Percentiles rank a stretch among this genome's conserved stretches.
These are phyloP conservation scores for Hemiprocne comata DNA, from an alignment of 2,113 vertebrate genomes.

Conservation along the genomic window DNA sequence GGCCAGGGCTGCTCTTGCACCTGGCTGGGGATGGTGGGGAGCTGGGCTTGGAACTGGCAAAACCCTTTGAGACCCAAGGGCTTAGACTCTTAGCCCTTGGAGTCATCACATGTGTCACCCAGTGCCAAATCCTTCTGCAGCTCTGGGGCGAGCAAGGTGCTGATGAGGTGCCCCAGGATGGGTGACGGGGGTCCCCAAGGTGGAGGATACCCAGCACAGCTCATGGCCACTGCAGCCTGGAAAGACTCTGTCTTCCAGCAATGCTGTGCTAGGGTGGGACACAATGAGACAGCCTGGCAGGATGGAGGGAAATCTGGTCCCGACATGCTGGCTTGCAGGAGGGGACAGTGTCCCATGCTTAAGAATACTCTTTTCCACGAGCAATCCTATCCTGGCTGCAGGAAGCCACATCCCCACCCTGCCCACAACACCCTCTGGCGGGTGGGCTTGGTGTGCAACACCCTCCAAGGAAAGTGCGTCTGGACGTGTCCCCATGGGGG, in stretches of 20 bases:
- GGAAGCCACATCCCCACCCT: not conserved
- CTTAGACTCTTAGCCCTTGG: not conserved
- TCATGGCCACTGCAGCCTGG: not conserved
- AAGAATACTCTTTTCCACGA: not conserved
- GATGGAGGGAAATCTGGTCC: not conserved
- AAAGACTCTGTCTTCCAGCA: not conserved
- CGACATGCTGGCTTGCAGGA: not conserved
- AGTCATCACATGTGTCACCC: not conserved
- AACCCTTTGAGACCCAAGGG: not conserved
- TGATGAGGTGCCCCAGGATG: not conserved
- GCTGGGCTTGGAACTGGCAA: not conserved
- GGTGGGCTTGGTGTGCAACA: not conserved
- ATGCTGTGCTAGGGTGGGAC: rapidly evolving
- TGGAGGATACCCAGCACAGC: rapidly evolving
- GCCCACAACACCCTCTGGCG: rapidly evolving
- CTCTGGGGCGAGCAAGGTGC: not conserved
- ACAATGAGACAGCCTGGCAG: not conserved
- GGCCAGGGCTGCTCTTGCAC: not conserved
- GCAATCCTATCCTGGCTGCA: not conserved
- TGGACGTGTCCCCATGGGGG: not conserved
- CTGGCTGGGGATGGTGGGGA: not conserved
- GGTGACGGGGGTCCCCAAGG: not conserved
- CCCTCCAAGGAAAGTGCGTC: not conserved
- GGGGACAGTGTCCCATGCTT: rapidly evolving
- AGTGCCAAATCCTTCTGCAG: not conserved